Percentiles rank a stretch among this genome's conserved stretches.
Evolutionary conservation across 1,140 invertebrate species (phyloP).

Genomic region (Polyergus mexicanus): DNA sequence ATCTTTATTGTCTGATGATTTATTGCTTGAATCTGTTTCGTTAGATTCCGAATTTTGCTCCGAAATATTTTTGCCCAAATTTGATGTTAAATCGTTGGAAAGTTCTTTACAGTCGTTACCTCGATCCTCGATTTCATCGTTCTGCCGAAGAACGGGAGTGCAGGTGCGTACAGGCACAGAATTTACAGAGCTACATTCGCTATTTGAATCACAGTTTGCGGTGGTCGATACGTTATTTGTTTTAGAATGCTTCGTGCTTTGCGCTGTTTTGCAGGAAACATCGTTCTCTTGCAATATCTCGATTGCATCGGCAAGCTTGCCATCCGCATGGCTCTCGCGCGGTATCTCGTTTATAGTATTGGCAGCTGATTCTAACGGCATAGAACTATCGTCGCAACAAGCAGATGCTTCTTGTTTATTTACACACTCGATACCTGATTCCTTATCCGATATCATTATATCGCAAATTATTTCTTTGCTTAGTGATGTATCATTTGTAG

Average conservation of each 20-base stretch:
- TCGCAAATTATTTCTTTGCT: background rate
- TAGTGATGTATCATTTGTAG: background rate
- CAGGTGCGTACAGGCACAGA: slow-evolving; percentile 1
- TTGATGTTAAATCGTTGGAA: background rate
- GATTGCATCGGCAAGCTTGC: background rate
- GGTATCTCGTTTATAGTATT: slow-evolving; percentile 1
- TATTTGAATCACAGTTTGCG: slow-evolving; percentile 51
- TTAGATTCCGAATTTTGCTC: background rate
- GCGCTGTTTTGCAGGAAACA: background rate
- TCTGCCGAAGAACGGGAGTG: background rate
- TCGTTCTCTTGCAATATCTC: slow-evolving; percentile 14
- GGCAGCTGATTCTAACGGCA: background rate
- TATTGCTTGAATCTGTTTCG: slow-evolving; percentile 27
- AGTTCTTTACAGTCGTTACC: background rate
- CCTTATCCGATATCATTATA: background rate
- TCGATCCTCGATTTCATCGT: slow-evolving; percentile 13
- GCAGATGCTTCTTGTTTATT: background rate
- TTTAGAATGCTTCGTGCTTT: slow-evolving; percentile 16
- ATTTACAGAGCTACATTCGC: slow-evolving; percentile 24
- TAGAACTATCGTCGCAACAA: background rate
- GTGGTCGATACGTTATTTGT: background rate
- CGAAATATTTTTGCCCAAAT: slow-evolving; percentile 15
- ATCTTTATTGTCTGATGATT: slow-evolving; percentile 9
- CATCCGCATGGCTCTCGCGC: background rate
- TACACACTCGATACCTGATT: background rate